Percentiles rank a stretch among this genome's conserved stretches.
phyloP scores from a whole-genome alignment of 2,113 vertebrate genomes.

The Brachionichthys hirsutus region DNA sequence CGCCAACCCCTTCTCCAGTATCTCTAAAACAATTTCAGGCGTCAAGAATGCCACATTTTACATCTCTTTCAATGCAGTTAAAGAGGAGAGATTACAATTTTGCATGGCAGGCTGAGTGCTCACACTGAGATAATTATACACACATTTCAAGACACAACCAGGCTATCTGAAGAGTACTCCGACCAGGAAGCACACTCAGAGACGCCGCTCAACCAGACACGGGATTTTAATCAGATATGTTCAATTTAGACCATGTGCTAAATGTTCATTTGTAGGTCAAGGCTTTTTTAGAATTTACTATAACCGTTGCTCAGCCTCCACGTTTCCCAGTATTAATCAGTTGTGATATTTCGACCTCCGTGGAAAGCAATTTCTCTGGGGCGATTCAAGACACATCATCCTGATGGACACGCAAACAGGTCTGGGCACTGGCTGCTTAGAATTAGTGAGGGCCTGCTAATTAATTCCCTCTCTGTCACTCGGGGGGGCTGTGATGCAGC shows the following conservation, averaged over 20 bases:
- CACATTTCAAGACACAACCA: conserved; percentile 55
- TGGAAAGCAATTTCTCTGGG: conserved; percentile 71
- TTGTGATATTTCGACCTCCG: conserved; percentile 37
- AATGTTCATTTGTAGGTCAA: conserved; percentile 73
- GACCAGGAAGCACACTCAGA: conserved; percentile 56
- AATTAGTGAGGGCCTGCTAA: conserved; percentile 74
- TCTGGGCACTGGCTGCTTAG: conserved; percentile 63
- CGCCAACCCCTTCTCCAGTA: conserved; percentile 50
- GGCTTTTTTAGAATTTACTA: conserved; percentile 48
- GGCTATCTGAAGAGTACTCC: conserved; percentile 49
- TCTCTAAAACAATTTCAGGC: conserved; percentile 66
- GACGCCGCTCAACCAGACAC: conserved; percentile 59
- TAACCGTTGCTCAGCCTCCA: conserved; percentile 65
- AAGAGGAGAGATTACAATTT: conserved; percentile 59
- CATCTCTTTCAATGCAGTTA: conserved; percentile 54
- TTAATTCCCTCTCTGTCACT: conserved; percentile 76
- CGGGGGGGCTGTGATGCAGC: conserved; percentile 53
- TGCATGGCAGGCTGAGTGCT: conserved; percentile 52
- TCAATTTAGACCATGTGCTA: conserved; percentile 59
- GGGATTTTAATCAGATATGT: conserved; percentile 70
- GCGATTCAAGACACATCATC: conserved; percentile 57
- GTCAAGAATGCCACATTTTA: conserved; percentile 60
- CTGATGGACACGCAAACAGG: conserved; percentile 60
- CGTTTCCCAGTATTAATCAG: conserved; percentile 74
- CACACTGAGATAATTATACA: conserved; percentile 62